Percentiles rank a stretch among this genome's conserved stretches.
Conservation (phyloP, 2,797 vertebrate species). For the Mionectes olivaceus region DNA sequence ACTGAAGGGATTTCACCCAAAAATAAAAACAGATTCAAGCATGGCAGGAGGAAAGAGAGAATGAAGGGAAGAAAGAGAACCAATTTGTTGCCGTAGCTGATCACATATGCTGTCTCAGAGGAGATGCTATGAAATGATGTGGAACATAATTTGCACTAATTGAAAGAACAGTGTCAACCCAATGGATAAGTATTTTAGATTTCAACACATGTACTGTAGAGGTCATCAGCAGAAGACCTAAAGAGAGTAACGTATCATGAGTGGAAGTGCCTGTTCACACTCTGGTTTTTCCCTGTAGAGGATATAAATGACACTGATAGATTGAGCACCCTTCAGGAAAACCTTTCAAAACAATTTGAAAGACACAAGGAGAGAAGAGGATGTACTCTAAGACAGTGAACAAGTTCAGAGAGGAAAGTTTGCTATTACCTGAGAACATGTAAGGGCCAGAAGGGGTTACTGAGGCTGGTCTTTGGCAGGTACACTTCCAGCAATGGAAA, state of each 20-base stretch:
- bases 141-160: constrained; percentile 59
- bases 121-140: constrained; percentile 32
- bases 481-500: background rate
- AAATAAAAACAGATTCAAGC: background rate
- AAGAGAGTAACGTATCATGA: background rate
- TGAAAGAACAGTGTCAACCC: constrained; percentile 36
- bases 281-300: background rate
- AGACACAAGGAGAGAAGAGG: background rate
- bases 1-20: constrained; percentile 4
- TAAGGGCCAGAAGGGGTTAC: background rate
- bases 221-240: constrained; percentile 56
- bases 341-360: constrained; percentile 22
- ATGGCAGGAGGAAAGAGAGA: background rate
- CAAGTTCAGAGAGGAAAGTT: background rate
- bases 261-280: constrained; percentile 5
- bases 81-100: constrained; percentile 18
- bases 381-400: background rate
- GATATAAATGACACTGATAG: constrained; percentile 14
- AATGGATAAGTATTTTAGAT: constrained; percentile 63
- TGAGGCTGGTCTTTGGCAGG: background rate
- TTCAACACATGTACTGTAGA: constrained; percentile 43
- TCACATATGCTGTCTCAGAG: constrained; percentile 5
- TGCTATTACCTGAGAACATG: background rate
- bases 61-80: background rate
- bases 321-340: constrained; percentile 8